A percentile compares a stretch with the other conserved stretches of the same genome.
Evolutionary conservation across 2,888 invertebrate genomes (phyloP).

Genomic region (Auanema sp.): DNA sequence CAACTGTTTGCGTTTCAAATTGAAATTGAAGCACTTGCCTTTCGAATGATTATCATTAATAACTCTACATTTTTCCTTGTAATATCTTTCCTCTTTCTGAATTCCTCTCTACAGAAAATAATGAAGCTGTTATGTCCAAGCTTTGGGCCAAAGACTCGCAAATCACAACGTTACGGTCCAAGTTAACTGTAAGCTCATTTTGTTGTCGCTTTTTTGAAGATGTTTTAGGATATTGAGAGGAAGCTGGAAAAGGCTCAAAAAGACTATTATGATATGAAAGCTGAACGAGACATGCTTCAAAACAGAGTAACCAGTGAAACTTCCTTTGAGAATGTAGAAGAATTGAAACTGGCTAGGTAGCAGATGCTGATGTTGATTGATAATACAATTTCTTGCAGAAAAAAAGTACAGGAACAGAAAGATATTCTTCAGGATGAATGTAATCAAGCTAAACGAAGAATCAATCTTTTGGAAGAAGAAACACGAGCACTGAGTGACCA

Average conservation of each 20-base stretch:
- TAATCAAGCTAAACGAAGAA: conserved; percentile 28
- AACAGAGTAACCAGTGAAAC: conserved; percentile 28
- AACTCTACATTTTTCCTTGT: background rate
- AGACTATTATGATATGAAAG: conserved; percentile 43
- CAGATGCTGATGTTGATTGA: background rate
- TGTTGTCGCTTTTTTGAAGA: background rate
- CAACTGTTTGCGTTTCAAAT: background rate
- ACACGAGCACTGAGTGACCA: conserved; percentile 46
- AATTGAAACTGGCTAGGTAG: conserved; percentile 36
- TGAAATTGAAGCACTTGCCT: background rate
- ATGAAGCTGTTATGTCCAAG: conserved; percentile 16
- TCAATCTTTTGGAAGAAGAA: conserved; percentile 39
- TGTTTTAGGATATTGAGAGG: conserved; percentile 35
- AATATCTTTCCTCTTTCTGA: background rate
- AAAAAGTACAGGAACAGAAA: conserved; percentile 36
- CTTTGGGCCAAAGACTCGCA: conserved; percentile 47
- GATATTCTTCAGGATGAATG: conserved; percentile 37
- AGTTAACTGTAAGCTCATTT: no score
- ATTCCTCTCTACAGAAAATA: conserved; percentile 26
- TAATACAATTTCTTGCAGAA: conserved; percentile 12
- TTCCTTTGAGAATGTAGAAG: conserved; percentile 31
- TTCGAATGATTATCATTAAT: background rate
- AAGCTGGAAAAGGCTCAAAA: conserved; percentile 40
- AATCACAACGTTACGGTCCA: conserved; percentile 35
- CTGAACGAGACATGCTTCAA: conserved; percentile 63